Percentiles rank a stretch among this genome's conserved stretches.
phyloP scores from a whole-genome alignment of 2,888 invertebrate genomes.

The Andrena bicolor region DNA sequence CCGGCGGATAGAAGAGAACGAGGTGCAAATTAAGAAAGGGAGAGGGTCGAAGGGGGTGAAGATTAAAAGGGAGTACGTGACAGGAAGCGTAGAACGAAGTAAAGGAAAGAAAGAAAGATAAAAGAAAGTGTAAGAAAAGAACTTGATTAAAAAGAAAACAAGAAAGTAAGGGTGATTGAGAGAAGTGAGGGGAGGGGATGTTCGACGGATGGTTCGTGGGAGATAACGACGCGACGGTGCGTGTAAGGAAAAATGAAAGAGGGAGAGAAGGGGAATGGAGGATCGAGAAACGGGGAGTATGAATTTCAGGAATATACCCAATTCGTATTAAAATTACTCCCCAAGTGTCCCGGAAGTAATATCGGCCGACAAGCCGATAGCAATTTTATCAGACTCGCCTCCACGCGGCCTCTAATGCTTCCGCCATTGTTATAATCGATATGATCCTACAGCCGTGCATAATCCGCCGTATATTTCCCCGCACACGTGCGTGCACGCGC shows the following conservation, averaged over 20 bases:
- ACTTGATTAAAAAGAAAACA: slow-evolving; percentile 5
- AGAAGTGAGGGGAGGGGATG: not conserved
- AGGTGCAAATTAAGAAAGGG: not conserved
- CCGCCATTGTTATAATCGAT: slow-evolving; percentile 65
- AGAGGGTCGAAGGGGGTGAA: not conserved
- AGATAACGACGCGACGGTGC: not conserved
- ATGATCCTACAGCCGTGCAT: slow-evolving; percentile 47
- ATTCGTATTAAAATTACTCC: slow-evolving; percentile 33
- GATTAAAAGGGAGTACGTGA: not conserved
- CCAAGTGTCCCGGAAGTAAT: slow-evolving; percentile 56
- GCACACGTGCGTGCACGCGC: slow-evolving; percentile 20
- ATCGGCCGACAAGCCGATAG: slow-evolving; percentile 51
- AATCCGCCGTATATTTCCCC: slow-evolving; percentile 45
- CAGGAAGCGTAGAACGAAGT: not conserved
- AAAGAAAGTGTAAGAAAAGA: not conserved
- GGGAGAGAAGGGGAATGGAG: not conserved
- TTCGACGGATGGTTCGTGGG: not conserved
- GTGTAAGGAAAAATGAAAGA: slow-evolving; percentile 2
- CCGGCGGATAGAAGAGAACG: not conserved
- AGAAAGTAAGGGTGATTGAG: not conserved
- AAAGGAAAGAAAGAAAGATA: too few relatives aligned
- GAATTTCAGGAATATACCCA: slow-evolving; percentile 2
- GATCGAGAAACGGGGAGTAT: not conserved
- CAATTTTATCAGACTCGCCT: slow-evolving; percentile 57
- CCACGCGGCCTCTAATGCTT: slow-evolving; percentile 19